Conservation (phyloP, 2,888 invertebrate species). For the Ophraella communa region DNA sequence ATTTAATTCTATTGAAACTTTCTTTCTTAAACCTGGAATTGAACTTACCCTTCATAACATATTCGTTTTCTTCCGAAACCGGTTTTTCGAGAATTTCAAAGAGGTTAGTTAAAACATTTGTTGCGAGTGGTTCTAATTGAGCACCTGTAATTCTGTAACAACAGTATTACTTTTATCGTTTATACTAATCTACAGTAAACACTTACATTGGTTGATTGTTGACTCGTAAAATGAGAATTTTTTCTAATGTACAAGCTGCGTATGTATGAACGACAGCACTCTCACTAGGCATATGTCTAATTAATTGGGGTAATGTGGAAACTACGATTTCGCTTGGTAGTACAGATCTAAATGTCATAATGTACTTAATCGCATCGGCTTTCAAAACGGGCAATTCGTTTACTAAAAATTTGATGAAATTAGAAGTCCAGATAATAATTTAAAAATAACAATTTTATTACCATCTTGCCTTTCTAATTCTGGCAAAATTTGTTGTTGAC, state of each 20-base stretch:
- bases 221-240: conserved; percentile 79
- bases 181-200: conserved; percentile 3
- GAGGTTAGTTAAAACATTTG: conserved; percentile 74
- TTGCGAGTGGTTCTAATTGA: conserved; percentile 72
- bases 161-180: background rate
- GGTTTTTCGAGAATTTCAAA: conserved; percentile 76
- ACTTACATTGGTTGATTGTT: conserved; percentile 64
- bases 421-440: background rate
- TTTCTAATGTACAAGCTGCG: conserved; percentile 91
- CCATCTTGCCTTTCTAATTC: conserved; percentile 80
- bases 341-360: conserved; percentile 94
- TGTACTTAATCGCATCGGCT: conserved; percentile 94
- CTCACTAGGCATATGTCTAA: conserved; percentile 76
- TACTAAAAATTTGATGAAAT: conserved; percentile 66
- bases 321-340: conserved; percentile 80
- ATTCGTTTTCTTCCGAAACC: conserved; percentile 92
- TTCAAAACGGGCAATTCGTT: conserved; percentile 89
- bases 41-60: conserved; percentile 90
- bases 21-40: too few species aligned
- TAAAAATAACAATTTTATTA: conserved; percentile 51
- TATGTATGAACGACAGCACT: conserved; percentile 94
- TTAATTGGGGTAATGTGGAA: conserved; percentile 77
- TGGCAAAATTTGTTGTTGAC: conserved; percentile 81
- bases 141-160: conserved; percentile 64
- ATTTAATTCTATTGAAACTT: too few species aligned